Percentiles rank a stretch among this genome's conserved stretches.
Evolutionary conservation across 2,113 vertebrate species (phyloP).

Genomic region (Hemiscyllium ocellatum): DNA sequence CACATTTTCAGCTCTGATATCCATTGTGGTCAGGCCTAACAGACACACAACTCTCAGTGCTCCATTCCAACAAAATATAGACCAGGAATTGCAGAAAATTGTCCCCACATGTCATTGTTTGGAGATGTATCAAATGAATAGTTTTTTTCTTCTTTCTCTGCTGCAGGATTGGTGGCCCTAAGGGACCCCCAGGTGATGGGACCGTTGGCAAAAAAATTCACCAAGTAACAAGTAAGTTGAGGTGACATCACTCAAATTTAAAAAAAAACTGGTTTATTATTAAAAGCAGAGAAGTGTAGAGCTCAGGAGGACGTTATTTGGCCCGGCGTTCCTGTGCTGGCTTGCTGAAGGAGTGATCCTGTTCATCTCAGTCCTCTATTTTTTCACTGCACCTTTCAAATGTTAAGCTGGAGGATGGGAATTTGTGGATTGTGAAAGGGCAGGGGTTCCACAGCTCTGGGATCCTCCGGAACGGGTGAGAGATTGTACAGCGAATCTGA

Average conservation of each 20-base stretch:
- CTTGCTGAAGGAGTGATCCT: not conserved
- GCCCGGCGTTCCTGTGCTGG: not conserved
- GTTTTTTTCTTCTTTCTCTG: constrained; percentile 39
- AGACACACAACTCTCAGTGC: not conserved
- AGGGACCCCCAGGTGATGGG: constrained; percentile 62
- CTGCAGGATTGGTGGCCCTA: constrained; percentile 71
- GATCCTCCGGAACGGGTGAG: no score
- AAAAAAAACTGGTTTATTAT: not conserved
- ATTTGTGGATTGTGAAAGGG: not conserved
- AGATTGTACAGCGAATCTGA: not conserved
- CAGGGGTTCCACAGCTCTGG: not conserved
- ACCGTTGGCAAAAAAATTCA: constrained; percentile 78
- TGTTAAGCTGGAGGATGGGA: not conserved
- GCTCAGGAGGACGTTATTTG: not conserved
- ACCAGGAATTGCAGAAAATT: no score
- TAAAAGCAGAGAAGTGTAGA: not conserved
- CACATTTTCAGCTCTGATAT: no score
- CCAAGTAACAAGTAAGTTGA: constrained; percentile 77
- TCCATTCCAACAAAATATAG: not conserved
- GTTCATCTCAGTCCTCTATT: not conserved
- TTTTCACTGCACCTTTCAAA: not conserved
- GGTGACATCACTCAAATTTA: not conserved
- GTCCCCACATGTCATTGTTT: not conserved
- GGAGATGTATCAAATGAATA: not conserved
- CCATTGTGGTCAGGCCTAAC: not conserved